Conservation (phyloP, 2,797 vertebrate genomes). For the Sebastes jordani region DNA sequence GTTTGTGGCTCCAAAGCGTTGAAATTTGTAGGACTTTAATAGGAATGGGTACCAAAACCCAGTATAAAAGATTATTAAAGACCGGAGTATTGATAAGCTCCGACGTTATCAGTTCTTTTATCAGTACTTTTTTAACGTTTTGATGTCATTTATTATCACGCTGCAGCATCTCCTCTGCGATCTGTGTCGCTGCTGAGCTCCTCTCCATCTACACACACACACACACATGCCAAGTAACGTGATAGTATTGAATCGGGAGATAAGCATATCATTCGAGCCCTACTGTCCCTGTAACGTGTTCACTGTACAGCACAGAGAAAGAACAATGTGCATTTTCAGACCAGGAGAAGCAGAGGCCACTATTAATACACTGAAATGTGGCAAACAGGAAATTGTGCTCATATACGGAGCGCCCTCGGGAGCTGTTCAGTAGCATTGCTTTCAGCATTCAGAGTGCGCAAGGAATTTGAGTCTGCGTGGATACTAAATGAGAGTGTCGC, state of each 20-base stretch:
- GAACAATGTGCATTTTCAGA: not conserved
- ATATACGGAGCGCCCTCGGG: not conserved
- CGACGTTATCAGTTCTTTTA: no score
- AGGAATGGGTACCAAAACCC: no score
- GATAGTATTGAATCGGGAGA: no score
- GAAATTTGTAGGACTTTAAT: no score
- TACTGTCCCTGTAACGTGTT: not conserved
- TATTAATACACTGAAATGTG: not conserved
- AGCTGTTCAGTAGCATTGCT: not conserved
- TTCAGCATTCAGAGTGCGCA: not conserved
- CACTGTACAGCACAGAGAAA: not conserved
- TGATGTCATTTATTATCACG: accelerated
- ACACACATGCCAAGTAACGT: no score
- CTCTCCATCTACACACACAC: no score
- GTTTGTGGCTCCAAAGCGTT: not conserved
- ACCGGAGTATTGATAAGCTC: no score
- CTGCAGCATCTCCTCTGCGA: no score
- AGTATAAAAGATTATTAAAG: no score
- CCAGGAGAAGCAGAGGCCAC: not conserved
- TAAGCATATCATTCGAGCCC: not conserved
- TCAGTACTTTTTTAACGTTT: no score
- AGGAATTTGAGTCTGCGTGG: not conserved
- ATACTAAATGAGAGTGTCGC: not conserved
- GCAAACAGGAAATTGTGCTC: constrained; percentile 46
- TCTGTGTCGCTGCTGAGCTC: no score